A percentile compares a stretch with the other conserved stretches of the same genome.
phyloP scores from a whole-genome alignment of 2,888 invertebrate genomes.

The Brachypalpus laphriformis region DNA sequence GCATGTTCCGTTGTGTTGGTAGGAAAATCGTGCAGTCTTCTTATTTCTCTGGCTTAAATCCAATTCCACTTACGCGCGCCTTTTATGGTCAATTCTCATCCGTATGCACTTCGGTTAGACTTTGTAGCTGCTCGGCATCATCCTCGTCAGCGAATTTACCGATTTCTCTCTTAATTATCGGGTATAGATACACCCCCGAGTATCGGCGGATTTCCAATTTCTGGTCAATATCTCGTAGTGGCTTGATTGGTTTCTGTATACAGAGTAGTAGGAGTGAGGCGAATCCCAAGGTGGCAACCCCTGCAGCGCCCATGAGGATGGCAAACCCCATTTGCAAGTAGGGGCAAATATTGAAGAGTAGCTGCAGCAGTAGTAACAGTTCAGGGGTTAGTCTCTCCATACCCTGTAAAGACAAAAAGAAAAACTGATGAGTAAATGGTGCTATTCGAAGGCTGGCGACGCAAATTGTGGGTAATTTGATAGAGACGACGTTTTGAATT shows the following conservation, averaged over 20 bases:
- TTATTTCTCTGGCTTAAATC: constrained; percentile 65
- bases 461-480: constrained; percentile 47
- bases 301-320: constrained; percentile 83
- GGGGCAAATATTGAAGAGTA: constrained; percentile 84
- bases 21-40: constrained; percentile 70
- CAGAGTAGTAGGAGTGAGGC: constrained; percentile 79
- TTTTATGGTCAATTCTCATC: constrained; percentile 51
- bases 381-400: constrained; percentile 82
- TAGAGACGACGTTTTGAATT: constrained; percentile 46
- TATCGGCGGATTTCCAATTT: constrained; percentile 74
- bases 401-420: constrained; percentile 76
- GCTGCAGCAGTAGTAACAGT: constrained; percentile 82
- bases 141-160: constrained; percentile 71
- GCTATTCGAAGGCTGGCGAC: neutral
- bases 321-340: constrained; percentile 83
- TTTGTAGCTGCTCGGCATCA: constrained; percentile 66
- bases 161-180: constrained; percentile 75
- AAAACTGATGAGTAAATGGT: constrained; percentile 11
- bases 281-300: constrained; percentile 82
- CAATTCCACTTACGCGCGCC: constrained; percentile 25
- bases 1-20: constrained; percentile 53
- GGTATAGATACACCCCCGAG: constrained; percentile 75
- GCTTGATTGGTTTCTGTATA: constrained; percentile 75
- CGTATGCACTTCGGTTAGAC: constrained; percentile 60
- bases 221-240: constrained; percentile 70